Evolutionary conservation across 2,113 vertebrate genomes (phyloP), one percentile per base, ranked within the genome.

Genomic region (Heloderma charlesbogerti): DNA sequence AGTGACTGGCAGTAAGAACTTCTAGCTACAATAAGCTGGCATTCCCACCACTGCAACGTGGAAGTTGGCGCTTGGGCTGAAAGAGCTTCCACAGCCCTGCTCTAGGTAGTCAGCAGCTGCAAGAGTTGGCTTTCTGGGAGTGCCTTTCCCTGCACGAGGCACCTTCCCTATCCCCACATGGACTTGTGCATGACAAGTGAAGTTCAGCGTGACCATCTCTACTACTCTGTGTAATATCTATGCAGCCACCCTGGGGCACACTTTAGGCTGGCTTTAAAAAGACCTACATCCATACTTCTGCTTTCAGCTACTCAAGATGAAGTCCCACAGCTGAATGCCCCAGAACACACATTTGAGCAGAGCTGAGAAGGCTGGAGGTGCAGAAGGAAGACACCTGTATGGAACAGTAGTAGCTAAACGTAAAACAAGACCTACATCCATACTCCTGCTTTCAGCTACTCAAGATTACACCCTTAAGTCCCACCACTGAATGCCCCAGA

Each of bases 311-410:
- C 34, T 48, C 43, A 9, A 2, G 45, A 82, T 71, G 34, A 25
- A 88, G 1, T 40, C n/a, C 27, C n/a, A 60, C 48, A 20, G 27
- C 27, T 72, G 29, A 72, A 15, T 63, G 16, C 0, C 71, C 69
- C 54, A 43, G 66, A 74, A 86, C 78, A 63, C 27, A 6, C 5
- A 60, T 85, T 45, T 48, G 10, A 51, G 27, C 71, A 75, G 82
- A 77, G 16, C 51, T 25, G 3, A 74, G 57, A 85, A 66, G 31
- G 34, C 6, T 9, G 20, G 40, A 9, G n/a, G 27, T 67, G 43
- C 29, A 78, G 69, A 51, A 37, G n/a, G 57, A 66, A 77, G 77
- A 90, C 72, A 90, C 74, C 86, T 87, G 72, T 15, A 25, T 48
- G 13, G 37, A 85, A 77, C 6, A 77, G 82, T 43, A 48, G 40